These are phyloP conservation scores for Acholoe squamosa DNA, from an alignment of 2,888 invertebrate species.

Conservation along the genomic window DNA sequence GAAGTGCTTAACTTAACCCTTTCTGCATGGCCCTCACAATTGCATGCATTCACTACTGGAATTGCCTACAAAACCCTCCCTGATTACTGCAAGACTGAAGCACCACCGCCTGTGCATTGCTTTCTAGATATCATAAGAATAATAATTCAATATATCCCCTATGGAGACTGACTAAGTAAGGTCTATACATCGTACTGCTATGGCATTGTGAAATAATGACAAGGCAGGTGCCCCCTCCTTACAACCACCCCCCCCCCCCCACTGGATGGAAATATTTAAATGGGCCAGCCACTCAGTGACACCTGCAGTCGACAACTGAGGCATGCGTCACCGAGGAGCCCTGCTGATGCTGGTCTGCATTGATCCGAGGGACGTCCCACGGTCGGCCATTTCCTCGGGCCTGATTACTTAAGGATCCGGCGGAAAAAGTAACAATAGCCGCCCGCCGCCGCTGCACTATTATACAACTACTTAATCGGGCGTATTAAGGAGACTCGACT, in stretches of 20 bases:
- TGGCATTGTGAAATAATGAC: background rate
- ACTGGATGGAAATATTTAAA: conserved; percentile 22
- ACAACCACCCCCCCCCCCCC: no score
- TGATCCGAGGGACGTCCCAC: conserved; percentile 45
- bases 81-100: background rate
- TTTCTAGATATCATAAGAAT: background rate
- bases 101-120: background rate
- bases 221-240: background rate
- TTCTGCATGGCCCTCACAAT: background rate
- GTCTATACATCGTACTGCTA: background rate
- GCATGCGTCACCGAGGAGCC: conserved; percentile 28
- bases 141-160: background rate
- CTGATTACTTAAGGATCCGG: conserved; percentile 62
- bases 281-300: conserved; percentile 46
- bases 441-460: conserved; percentile 50
- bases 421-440: conserved; percentile 57
- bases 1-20: conserved; percentile 27
- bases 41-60: background rate
- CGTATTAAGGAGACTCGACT: conserved; percentile 59
- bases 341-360: conserved; percentile 1
- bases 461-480: conserved; percentile 66
- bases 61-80: background rate
- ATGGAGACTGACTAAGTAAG: background rate
- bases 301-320: conserved; percentile 37
- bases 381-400: conserved; percentile 60